These are phyloP conservation scores for Xylocopa sonorina DNA, from an alignment of 1,140 invertebrate species.

Conservation along the genomic window DNA sequence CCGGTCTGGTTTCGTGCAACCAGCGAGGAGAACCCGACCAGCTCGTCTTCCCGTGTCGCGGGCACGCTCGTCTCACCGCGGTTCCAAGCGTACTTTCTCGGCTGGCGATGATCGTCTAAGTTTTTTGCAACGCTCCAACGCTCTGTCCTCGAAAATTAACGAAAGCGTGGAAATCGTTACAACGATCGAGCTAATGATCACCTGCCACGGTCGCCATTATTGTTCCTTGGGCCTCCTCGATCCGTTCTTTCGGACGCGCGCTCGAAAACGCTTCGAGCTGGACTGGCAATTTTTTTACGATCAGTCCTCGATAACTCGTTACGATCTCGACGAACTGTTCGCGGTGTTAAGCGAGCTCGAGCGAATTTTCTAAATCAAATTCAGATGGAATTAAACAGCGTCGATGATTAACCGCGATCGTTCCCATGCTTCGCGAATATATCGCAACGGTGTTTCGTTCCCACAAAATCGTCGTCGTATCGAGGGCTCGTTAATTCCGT, in stretches of 20 bases:
- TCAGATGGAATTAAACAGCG: too few relatives aligned
- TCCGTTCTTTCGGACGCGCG: neutral
- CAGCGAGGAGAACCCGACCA: constrained; percentile 23
- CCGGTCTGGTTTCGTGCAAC: constrained; percentile 32
- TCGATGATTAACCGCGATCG: too few relatives aligned
- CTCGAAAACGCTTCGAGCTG: neutral
- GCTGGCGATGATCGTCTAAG: neutral
- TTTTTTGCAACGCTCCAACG: constrained; percentile 14
- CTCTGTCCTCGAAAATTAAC: constrained; percentile 20
- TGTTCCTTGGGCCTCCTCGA: neutral
- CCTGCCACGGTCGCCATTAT: neutral
- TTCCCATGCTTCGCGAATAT: neutral
- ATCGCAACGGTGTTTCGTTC: neutral
- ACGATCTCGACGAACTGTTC: too few relatives aligned
- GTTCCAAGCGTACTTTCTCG: too few relatives aligned
- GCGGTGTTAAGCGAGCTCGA: too few relatives aligned
- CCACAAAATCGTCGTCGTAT: constrained; percentile 13
- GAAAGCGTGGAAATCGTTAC: constrained; percentile 31
- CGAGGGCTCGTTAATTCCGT: constrained; percentile 7
- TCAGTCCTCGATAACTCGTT: too few relatives aligned
- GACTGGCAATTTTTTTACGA: too few relatives aligned
- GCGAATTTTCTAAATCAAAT: too few relatives aligned
- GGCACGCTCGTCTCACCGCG: too few relatives aligned
- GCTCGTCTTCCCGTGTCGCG: constrained; percentile 16
- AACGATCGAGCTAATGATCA: constrained; percentile 15